Conservation (phyloP, 2,797 vertebrate species). For the Trichosurus vulpecula region DNA sequence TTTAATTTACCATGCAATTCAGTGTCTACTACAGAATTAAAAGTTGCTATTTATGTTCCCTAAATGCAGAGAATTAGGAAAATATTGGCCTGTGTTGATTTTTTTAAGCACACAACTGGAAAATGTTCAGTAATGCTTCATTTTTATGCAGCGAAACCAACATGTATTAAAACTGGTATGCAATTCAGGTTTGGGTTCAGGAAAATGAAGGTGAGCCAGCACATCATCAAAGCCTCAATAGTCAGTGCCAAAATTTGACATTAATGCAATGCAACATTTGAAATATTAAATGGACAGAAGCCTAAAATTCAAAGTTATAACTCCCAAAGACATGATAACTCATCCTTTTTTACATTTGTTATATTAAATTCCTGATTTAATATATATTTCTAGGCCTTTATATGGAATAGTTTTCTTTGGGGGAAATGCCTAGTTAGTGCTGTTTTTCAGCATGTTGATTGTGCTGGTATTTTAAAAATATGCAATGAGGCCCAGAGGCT, state of each 20-base stretch:
- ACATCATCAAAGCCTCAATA: conserved; percentile 59
- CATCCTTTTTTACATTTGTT: conserved; percentile 68
- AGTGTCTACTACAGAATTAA: conserved; percentile 70
- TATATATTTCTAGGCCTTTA: conserved; percentile 58
- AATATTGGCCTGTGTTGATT: conserved; percentile 68
- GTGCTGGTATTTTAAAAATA: conserved; percentile 69
- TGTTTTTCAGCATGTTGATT: conserved; percentile 66
- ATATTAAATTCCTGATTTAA: conserved; percentile 68
- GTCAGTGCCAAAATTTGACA: conserved; percentile 58
- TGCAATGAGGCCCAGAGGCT: conserved; percentile 65
- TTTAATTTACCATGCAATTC: conserved; percentile 71
- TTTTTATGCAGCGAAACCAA: conserved; percentile 59
- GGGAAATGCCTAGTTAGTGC: conserved; percentile 61
- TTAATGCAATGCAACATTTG: conserved; percentile 51
- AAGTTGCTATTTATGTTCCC: conserved; percentile 74
- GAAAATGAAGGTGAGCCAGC: conserved; percentile 52
- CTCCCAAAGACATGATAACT: conserved; percentile 67
- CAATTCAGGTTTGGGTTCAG: conserved; percentile 54
- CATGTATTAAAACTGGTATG: conserved; percentile 57
- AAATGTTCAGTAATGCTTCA: conserved; percentile 60
- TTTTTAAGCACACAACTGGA: conserved; percentile 63
- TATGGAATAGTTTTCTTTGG: conserved; percentile 61
- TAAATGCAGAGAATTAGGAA: conserved; percentile 64
- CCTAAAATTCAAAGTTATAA: conserved; percentile 57
- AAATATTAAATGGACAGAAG: conserved; percentile 75